Evolutionary conservation across 1,140 invertebrate species (phyloP).

Genomic region (Ruditapes philippinarum): DNA sequence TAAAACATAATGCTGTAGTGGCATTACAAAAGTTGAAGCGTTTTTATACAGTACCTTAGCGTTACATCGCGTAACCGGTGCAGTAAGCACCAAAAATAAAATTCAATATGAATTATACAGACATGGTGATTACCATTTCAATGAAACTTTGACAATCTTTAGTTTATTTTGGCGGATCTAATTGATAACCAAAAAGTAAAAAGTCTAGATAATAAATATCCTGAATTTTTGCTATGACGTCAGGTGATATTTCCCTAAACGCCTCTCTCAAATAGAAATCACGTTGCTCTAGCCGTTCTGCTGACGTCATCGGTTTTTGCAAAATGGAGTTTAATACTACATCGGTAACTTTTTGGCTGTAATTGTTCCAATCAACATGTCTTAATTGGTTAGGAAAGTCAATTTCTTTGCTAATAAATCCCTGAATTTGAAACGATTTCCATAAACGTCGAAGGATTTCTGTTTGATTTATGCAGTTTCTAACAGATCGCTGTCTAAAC

Average conservation of each 20-base stretch:
- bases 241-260: neutral
- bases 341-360: neutral
- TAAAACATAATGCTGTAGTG: no score
- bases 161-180: slow-evolving; percentile 22
- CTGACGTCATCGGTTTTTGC: slow-evolving; percentile 17
- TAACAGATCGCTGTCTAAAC: neutral
- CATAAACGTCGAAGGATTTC: slow-evolving; percentile 13
- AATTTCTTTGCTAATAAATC: slow-evolving; percentile 27
- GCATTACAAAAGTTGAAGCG: no score
- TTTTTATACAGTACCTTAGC: no score
- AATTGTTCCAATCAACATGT: neutral
- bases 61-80: no score
- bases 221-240: neutral
- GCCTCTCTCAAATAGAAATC: neutral
- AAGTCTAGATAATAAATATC: slow-evolving; percentile 39
- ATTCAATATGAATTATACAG: no score
- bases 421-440: slow-evolving; percentile 63
- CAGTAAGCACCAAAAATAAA: no score
- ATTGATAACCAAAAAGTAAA: slow-evolving; percentile 26
- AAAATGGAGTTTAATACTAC: slow-evolving; percentile 21
- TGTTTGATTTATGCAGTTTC: neutral
- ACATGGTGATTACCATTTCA: no score
- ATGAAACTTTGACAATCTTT: no score
- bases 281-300: neutral
- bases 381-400: neutral